Conservation (phyloP, 2,797 vertebrate species). For the Lagothrix lagotricha region DNA sequence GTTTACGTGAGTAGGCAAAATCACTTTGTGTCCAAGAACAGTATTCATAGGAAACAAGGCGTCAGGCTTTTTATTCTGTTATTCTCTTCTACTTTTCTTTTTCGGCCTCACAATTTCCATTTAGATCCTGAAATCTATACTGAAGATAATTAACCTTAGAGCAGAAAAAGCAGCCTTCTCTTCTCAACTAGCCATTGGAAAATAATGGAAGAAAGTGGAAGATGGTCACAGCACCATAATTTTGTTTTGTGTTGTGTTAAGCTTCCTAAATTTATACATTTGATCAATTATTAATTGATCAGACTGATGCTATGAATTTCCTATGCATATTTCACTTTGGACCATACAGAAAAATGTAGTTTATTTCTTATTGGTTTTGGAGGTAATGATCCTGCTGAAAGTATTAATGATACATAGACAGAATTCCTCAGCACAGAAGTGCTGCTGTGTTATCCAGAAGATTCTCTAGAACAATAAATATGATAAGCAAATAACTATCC, state of each 20-base stretch:
- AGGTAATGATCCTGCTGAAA: slow-evolving; percentile 10
- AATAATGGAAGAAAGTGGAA: slow-evolving; percentile 30
- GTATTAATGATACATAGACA: slow-evolving; percentile 19
- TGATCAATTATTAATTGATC: neutral
- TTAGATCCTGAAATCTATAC: neutral
- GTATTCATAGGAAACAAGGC: neutral
- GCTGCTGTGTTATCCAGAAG: neutral
- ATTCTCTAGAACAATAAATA: slow-evolving; percentile 24
- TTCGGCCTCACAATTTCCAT: neutral
- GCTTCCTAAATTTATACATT: neutral
- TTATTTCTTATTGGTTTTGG: slow-evolving; percentile 19
- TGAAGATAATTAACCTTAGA: neutral
- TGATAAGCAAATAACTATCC: neutral
- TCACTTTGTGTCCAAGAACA: neutral
- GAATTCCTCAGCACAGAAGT: neutral
- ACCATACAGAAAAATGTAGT: neutral
- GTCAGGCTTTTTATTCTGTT: neutral
- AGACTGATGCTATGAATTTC: neutral
- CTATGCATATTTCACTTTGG: neutral
- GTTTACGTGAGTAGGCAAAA: neutral
- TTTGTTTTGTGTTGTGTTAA: neutral
- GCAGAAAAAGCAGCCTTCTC: neutral
- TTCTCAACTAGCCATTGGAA: neutral
- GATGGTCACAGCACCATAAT: neutral
- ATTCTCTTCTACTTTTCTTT: neutral